phyloP scores from a whole-genome alignment of 92 coral and sea anemone genomes.

The Hydrozoanthus gracilis region DNA sequence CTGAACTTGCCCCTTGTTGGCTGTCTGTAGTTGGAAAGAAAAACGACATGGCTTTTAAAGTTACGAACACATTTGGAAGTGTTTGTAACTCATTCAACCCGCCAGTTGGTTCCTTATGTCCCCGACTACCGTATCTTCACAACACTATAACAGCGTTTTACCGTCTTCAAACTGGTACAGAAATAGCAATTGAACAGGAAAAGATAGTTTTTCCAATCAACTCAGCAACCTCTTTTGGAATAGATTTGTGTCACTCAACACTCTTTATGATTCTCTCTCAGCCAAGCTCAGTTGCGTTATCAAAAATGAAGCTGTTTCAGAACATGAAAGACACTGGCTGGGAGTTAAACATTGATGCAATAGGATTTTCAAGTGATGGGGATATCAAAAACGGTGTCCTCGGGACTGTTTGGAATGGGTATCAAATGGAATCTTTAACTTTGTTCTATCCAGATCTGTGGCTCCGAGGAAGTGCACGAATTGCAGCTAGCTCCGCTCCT shows the following conservation, averaged over 20 bases:
- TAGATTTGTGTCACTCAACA: not conserved
- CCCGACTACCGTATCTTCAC: slow-evolving; percentile 30
- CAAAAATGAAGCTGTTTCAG: not conserved
- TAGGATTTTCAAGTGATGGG: not conserved
- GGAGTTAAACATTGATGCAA: not conserved
- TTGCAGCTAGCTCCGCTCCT: not conserved
- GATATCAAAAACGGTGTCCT: not conserved
- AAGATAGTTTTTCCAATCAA: not conserved
- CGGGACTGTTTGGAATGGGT: slow-evolving; percentile 8
- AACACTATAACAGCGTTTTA: too few species aligned
- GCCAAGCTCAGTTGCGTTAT: not conserved
- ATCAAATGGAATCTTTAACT: not conserved
- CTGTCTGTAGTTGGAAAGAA: slow-evolving; percentile 18
- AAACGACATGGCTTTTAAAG: slow-evolving; percentile 24
- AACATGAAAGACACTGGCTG: too few species aligned
- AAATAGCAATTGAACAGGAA: not conserved
- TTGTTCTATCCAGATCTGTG: not conserved
- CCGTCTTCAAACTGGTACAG: not conserved
- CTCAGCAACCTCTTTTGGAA: not conserved
- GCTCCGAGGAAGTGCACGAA: not conserved
- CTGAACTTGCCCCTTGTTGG: slow-evolving; percentile 53
- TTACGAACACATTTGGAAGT: slow-evolving; percentile 13
- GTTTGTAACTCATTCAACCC: not conserved
- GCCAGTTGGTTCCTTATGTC: not conserved
- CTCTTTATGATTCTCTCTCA: not conserved